Conservation (phyloP, 2,888 invertebrate species). For the Caenorhabditis virilis region DNA sequence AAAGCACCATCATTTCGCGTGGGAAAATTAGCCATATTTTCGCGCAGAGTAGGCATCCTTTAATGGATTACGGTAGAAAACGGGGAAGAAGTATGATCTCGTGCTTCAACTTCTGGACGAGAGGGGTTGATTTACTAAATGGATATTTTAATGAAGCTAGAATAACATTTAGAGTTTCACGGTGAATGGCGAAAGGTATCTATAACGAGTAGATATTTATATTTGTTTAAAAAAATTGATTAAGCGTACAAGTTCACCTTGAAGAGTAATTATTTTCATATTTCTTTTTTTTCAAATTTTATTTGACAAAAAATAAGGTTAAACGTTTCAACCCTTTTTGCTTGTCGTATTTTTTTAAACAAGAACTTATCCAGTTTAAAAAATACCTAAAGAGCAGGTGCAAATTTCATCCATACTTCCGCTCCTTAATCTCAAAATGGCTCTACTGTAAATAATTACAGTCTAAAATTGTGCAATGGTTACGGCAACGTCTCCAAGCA, state of each 20-base stretch:
- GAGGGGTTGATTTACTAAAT: too few relatives aligned
- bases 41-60: not conserved
- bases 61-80: slow-evolving; percentile 19
- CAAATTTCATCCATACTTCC: not conserved
- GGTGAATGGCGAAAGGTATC: not conserved
- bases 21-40: slow-evolving; percentile 31
- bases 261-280: too few relatives aligned
- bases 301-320: too few relatives aligned
- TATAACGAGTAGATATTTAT: not conserved
- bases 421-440: slow-evolving; percentile 12
- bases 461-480: slow-evolving; percentile 5
- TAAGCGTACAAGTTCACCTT: too few relatives aligned
- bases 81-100: not conserved
- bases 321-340: too few relatives aligned
- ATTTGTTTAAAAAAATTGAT: not conserved
- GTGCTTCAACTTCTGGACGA: not conserved
- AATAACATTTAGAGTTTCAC: too few relatives aligned
- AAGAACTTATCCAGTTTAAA: too few relatives aligned
- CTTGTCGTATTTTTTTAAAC: too few relatives aligned
- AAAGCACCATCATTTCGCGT: slow-evolving; percentile 13
- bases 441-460: slow-evolving; percentile 16
- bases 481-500: not conserved
- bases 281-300: too few relatives aligned
- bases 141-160: too few relatives aligned
- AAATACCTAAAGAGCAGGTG: slow-evolving; percentile 9